Evolutionary conservation across 1,140 invertebrate species (phyloP).

Genomic region (Saccostrea echinata): DNA sequence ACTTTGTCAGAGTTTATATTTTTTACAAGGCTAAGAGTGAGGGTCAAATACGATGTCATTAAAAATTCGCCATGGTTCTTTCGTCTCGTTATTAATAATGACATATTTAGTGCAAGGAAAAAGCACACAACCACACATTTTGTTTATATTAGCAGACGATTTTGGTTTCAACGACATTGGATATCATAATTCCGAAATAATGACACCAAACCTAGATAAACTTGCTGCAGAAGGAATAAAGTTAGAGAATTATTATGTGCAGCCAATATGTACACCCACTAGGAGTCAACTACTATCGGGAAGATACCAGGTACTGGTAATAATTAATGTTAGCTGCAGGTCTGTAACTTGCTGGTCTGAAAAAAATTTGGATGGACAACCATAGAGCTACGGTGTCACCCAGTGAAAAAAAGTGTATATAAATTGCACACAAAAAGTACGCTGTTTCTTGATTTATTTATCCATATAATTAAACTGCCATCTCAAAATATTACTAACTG

Average conservation of each 20-base stretch:
- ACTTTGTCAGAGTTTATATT: no score
- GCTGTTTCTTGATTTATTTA: no score
- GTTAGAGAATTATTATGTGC: constrained; percentile 67
- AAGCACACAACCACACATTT: constrained; percentile 61
- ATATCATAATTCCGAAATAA: constrained; percentile 78
- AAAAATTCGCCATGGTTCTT: not conserved
- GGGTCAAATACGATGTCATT: not conserved
- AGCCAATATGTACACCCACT: constrained; percentile 69
- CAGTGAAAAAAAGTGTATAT: no score
- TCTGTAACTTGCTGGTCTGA: no score
- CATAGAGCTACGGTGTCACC: no score
- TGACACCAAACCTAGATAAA: constrained; percentile 68
- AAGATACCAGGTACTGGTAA: constrained; percentile 61
- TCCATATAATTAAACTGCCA: no score
- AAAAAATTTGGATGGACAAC: no score
- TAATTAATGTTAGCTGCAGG: no score
- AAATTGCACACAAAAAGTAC: no score
- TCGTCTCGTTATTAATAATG: not conserved
- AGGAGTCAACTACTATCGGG: constrained; percentile 68
- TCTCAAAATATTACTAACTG: no score
- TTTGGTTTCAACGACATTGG: constrained; percentile 68
- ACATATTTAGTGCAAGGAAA: constrained; percentile 14
- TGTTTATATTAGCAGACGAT: constrained; percentile 70
- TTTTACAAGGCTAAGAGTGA: no score
- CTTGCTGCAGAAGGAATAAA: constrained; percentile 65